Conservation (phyloP, 2,797 vertebrate species). For the Sebastes itinus region DNA sequence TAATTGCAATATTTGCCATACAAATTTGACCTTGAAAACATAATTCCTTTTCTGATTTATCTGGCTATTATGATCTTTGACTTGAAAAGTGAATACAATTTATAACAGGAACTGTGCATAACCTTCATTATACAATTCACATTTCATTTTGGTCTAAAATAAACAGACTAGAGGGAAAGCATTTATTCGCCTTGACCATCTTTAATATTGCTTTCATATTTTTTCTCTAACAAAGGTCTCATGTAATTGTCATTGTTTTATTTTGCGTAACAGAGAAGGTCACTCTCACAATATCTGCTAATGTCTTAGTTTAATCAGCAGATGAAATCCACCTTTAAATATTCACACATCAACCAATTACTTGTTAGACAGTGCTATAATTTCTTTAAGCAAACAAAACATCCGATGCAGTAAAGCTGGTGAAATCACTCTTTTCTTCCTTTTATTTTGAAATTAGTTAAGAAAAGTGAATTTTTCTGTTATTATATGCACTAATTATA, state of each 20-base stretch:
- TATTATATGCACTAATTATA: neutral
- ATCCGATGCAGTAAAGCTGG: too few species aligned
- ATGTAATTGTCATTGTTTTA: neutral
- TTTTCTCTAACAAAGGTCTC: neutral
- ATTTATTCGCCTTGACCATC: neutral
- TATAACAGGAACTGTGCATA: neutral
- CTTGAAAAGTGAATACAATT: rapidly evolving
- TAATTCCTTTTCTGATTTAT: neutral
- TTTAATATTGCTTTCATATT: neutral
- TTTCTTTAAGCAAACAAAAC: neutral
- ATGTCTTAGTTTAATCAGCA: neutral
- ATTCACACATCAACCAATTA: neutral
- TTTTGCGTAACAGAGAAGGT: neutral
- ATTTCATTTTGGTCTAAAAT: neutral
- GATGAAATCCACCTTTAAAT: neutral
- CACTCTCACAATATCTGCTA: neutral
- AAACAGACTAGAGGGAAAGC: neutral
- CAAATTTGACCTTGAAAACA: neutral
- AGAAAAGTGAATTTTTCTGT: neutral
- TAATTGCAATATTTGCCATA: neutral
- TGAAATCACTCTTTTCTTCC: neutral
- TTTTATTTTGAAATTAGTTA: neutral
- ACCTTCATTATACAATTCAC: neutral
- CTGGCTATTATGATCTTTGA: neutral
- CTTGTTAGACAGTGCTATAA: neutral